These are phyloP conservation scores for Pristionchus pacificus DNA, from an alignment of 1,140 invertebrate species.

Conservation along the genomic window DNA sequence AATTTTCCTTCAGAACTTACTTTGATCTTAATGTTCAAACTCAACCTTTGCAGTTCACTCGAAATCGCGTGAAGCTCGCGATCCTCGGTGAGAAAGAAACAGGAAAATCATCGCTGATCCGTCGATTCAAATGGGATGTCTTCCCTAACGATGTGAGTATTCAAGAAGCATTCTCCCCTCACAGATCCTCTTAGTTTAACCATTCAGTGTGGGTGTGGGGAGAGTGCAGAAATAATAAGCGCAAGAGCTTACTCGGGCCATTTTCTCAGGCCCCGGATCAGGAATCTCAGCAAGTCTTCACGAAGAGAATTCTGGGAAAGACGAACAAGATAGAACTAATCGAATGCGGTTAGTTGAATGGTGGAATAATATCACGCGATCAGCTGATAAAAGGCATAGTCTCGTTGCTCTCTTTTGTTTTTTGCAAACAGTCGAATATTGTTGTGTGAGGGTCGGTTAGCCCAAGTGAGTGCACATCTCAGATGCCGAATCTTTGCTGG, in stretches of 20 bases:
- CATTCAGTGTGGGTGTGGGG: background rate
- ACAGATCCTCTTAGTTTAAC: background rate
- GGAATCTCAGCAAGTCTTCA: background rate
- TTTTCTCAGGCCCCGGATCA: background rate
- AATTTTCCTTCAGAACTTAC: background rate
- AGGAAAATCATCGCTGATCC: conserved; percentile 10
- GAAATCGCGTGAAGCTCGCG: conserved; percentile 3
- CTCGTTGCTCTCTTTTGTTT: too few relatives aligned
- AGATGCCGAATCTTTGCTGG: background rate
- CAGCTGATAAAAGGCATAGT: too few relatives aligned
- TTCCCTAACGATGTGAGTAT: background rate
- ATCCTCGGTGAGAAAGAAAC: conserved; percentile 2
- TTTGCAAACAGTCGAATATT: too few relatives aligned
- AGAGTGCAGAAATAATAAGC: background rate
- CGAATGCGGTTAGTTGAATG: background rate
- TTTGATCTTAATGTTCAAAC: too few relatives aligned
- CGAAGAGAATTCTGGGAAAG: background rate
- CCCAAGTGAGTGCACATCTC: too few relatives aligned
- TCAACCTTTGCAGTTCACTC: too few relatives aligned
- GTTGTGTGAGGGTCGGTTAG: too few relatives aligned
- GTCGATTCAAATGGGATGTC: conserved; percentile 11
- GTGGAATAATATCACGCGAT: too few relatives aligned
- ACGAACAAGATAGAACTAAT: background rate
- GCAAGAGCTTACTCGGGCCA: background rate
- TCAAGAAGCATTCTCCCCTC: conserved; percentile 1